A percentile compares a stretch with the other conserved stretches of the same genome.
phyloP scores from a whole-genome alignment of 1,140 invertebrate species.

The Microvelia longipes region DNA sequence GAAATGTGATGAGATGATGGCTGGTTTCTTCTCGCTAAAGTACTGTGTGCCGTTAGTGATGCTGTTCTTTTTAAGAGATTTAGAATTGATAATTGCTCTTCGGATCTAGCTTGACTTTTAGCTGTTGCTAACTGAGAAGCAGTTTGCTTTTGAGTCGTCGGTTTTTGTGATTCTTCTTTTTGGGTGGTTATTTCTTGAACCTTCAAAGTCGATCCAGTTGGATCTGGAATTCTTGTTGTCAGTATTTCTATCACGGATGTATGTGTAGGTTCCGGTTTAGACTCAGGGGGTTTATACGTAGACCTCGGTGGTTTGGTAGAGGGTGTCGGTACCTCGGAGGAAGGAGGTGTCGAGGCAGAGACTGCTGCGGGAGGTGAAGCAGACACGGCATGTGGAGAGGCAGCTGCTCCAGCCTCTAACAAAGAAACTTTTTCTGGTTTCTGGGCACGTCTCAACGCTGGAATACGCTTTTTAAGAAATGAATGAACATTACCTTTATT shows the following conservation, averaged over 20 bases:
- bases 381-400: not conserved
- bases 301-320: not conserved
- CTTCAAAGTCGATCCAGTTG: not conserved
- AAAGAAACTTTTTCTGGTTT: not conserved
- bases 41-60: not conserved
- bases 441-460: not conserved
- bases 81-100: not conserved
- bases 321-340: not conserved
- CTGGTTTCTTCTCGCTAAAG: too few species aligned
- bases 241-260: not conserved
- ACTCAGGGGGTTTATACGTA: not conserved
- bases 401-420: not conserved
- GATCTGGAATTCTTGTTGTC: not conserved
- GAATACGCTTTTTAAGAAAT: not conserved
- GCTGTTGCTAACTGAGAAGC: not conserved
- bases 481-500: not conserved
- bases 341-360: not conserved
- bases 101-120: not conserved
- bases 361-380: not conserved
- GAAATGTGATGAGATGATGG: too few species aligned
- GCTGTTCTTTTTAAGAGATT: not conserved
- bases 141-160: not conserved
- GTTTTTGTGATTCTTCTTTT: not conserved
- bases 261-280: not conserved
- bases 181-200: not conserved